These are phyloP conservation scores for Gambusia yucatana DNA, from an alignment of 2,797 vertebrate genomes.

Conservation along the genomic window DNA sequence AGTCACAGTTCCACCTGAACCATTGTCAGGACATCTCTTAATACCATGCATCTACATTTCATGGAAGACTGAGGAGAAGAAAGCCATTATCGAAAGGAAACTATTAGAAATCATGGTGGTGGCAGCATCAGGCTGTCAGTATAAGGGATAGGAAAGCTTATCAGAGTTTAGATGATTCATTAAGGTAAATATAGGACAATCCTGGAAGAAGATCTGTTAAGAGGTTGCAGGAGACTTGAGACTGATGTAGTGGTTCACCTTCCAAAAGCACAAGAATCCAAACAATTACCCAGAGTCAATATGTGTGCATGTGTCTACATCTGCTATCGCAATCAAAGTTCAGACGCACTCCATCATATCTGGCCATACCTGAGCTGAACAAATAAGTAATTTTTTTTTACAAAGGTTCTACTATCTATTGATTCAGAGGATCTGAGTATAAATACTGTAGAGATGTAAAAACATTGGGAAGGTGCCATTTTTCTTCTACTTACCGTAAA, in stretches of 20 bases:
- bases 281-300: not conserved
- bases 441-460: not conserved
- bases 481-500: not conserved
- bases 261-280: not conserved
- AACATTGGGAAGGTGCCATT: not conserved
- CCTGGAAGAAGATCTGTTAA: not conserved
- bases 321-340: not conserved
- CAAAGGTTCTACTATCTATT: not conserved
- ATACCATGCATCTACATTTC: not conserved
- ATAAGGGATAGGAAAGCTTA: not conserved
- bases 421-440: not conserved
- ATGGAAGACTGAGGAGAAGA: not conserved
- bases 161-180: not conserved
- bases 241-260: not conserved
- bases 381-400: not conserved
- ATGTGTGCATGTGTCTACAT: not conserved
- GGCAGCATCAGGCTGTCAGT: not conserved
- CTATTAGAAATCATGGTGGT: not conserved
- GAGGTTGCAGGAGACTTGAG: not conserved
- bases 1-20: not conserved
- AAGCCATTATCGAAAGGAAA: not conserved
- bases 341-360: not conserved
- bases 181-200: not conserved
- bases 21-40: not conserved
- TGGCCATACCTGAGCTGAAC: not conserved